phyloP scores from a whole-genome alignment of 2,888 invertebrate genomes.

The Herminia tarsipennalis region DNA sequence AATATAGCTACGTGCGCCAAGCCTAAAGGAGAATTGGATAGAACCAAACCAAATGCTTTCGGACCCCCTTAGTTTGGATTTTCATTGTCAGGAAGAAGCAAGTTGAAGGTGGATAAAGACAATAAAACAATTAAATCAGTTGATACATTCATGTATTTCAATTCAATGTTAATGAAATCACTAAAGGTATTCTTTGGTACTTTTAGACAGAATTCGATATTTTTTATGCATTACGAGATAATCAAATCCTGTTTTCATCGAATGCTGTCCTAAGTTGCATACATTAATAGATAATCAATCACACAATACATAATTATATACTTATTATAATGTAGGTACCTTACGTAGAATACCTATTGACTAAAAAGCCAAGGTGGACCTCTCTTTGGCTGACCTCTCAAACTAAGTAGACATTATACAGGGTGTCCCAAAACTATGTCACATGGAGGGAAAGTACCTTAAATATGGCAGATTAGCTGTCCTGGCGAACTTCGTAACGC shows the following conservation, averaged over 20 bases:
- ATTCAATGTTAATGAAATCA: slow-evolving; percentile 39
- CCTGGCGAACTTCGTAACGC: no score
- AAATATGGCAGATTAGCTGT: no score
- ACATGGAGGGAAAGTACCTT: no score
- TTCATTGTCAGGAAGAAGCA: no score
- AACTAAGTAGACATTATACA: slow-evolving; percentile 13
- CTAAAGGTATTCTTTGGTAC: slow-evolving; percentile 62
- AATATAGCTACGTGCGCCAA: no score
- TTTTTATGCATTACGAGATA: neutral
- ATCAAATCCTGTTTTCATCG: slow-evolving; percentile 11
- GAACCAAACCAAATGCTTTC: no score
- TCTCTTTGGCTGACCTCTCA: slow-evolving; percentile 57
- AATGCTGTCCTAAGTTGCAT: slow-evolving; percentile 36
- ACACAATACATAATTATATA: slow-evolving; percentile 26
- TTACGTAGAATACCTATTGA: slow-evolving; percentile 28
- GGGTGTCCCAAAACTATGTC: no score
- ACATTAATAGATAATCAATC: slow-evolving; percentile 5
- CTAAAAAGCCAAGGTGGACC: slow-evolving; percentile 45
- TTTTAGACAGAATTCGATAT: slow-evolving; percentile 49
- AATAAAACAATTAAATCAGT: slow-evolving; percentile 16
- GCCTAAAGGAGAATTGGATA: no score
- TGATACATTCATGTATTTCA: slow-evolving; percentile 29
- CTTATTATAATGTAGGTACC: no score
- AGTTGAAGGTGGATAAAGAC: no score
- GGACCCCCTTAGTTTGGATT: no score